These are phyloP conservation scores for Gambusia holbrooki DNA, from an alignment of 2,113 vertebrate genomes.

Conservation along the genomic window DNA sequence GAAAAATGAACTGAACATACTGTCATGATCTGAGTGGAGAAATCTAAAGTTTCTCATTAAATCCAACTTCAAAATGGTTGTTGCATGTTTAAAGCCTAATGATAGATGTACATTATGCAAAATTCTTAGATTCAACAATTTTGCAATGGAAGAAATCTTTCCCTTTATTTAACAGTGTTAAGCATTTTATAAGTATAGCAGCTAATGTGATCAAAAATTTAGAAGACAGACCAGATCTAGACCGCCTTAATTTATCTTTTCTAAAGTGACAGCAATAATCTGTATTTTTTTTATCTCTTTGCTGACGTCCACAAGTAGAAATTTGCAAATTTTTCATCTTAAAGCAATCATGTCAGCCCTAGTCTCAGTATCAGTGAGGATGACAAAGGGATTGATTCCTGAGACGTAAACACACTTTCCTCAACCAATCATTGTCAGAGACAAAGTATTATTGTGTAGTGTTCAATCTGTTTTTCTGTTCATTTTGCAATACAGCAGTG, in stretches of 20 bases:
- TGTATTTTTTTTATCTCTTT: background rate
- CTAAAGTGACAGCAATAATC: background rate
- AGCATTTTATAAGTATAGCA: constrained; percentile 7
- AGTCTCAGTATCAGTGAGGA: background rate
- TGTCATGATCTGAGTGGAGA: background rate
- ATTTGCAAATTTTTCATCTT: background rate
- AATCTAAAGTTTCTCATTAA: background rate
- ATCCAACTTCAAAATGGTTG: background rate
- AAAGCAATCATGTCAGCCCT: background rate
- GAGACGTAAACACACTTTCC: background rate
- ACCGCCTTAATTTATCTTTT: background rate
- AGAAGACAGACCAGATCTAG: background rate
- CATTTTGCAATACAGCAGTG: constrained; percentile 32
- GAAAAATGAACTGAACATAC: background rate
- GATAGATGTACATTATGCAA: background rate
- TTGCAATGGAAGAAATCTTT: background rate
- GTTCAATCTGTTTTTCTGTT: background rate
- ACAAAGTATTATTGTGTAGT: background rate
- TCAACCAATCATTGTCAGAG: background rate
- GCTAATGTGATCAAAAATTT: constrained; percentile 14
- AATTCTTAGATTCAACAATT: too few relatives aligned
- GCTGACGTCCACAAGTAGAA: background rate
- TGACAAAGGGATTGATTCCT: background rate
- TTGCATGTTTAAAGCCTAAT: background rate
- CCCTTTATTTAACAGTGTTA: background rate